Evolutionary conservation across 1,140 invertebrate genomes (phyloP), one percentile per base, ranked within the genome.

Genomic region (Hydropsyche tenuis): DNA sequence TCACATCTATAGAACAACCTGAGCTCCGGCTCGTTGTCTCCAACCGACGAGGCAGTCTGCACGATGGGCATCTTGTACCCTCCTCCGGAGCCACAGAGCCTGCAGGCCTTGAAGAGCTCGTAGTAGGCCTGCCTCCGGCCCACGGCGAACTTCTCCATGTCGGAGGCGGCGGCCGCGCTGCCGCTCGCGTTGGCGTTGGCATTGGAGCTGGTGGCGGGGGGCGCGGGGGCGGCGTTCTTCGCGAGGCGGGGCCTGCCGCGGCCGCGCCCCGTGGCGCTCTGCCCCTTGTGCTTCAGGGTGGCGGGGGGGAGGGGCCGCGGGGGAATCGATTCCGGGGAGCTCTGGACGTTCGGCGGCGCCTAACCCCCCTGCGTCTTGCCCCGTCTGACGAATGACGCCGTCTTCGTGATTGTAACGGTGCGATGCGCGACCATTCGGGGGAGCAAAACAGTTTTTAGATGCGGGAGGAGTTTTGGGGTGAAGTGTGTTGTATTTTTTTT

Each of bases 1-100:
- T n/a, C n/a, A n/a, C n/a, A n/a, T n/a, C n/a, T n/a, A n/a, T n/a
- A n/a, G n/a, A n/a, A n/a, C n/a, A n/a, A n/a, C 12, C 78, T 78
- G 4, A 85, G 77, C 79, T 84, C 81, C 1, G 84, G 74, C 65
- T 82, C 82, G 3, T 66, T 74, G 18, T 77, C 77, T 27, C 79
- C 68, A 43, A 16, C 60, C 80, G 12, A 81, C 70, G 63, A 80
- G 76, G 30, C 71, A 14, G 80, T 83, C 72, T 84, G 83, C 20
- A 85, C 80, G 63, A 85, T 85, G 4, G 84, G 84, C 84, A 85
- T 85, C 80, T 84, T 85, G 78, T 85, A 85, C 42, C 84, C 84
- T 16, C 83, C 83, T 63, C 83, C 82, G 0, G 81, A 81, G 7
- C 84, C 84, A 64, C 84, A 85, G 4, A 85, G 77, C 0, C 84